A percentile compares a stretch with the other conserved stretches of the same genome.
Conservation (phyloP, 2,113 vertebrate species). For the Psilopogon haemacephalus region DNA sequence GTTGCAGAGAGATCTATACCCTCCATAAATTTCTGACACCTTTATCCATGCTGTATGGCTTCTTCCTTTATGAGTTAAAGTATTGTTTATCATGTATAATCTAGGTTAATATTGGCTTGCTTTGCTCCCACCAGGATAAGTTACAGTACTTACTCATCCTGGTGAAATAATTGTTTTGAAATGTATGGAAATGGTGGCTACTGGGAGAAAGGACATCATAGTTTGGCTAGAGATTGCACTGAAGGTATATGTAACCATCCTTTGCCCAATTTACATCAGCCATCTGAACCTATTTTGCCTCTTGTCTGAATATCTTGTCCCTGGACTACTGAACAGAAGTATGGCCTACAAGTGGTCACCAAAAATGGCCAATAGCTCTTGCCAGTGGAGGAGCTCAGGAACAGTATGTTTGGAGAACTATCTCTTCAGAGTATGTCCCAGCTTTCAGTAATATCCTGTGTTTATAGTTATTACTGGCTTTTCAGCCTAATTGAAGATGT, state of each 20-base stretch:
- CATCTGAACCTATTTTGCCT: neutral
- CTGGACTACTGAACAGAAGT: neutral
- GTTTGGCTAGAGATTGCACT: neutral
- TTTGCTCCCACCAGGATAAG: neutral
- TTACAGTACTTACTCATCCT: neutral
- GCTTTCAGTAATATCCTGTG: neutral
- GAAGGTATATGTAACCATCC: neutral
- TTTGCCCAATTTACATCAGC: neutral
- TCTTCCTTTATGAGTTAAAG: neutral
- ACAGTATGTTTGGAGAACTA: neutral
- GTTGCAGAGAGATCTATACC: neutral
- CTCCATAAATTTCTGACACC: conserved; percentile 14
- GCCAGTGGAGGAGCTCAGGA: neutral
- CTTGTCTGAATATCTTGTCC: neutral
- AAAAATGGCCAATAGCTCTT: neutral
- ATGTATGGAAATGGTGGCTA: neutral
- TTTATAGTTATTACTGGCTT: neutral
- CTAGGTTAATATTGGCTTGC: neutral
- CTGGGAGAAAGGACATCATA: neutral
- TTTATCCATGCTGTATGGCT: neutral
- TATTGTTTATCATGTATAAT: neutral
- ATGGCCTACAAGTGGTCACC: neutral
- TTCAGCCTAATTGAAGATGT: neutral
- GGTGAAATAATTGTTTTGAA: neutral
- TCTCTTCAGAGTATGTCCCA: neutral